phyloP scores from a whole-genome alignment of 2,113 vertebrate genomes.

The Polypterus bichir region DNA sequence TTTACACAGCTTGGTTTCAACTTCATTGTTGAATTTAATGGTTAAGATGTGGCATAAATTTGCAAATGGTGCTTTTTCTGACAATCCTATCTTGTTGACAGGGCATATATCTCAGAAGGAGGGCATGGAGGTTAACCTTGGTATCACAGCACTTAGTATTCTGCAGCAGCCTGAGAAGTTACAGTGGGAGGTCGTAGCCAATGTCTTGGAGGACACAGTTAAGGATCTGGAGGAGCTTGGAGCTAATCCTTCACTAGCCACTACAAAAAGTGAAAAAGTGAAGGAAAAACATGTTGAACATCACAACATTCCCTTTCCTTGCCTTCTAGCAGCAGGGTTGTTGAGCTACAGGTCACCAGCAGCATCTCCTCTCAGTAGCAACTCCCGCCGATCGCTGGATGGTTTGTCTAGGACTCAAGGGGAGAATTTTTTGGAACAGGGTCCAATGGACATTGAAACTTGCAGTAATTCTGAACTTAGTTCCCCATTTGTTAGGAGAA shows the following conservation, averaged over 20 bases:
- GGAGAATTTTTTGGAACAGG: slow-evolving; percentile 75
- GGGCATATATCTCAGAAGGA: slow-evolving; percentile 89
- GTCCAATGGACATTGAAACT: slow-evolving; percentile 88
- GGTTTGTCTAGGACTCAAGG: slow-evolving; percentile 81
- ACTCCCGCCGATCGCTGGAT: slow-evolving; percentile 69
- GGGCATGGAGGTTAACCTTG: slow-evolving; percentile 83
- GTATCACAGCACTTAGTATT: slow-evolving; percentile 84
- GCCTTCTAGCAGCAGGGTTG: slow-evolving; percentile 86
- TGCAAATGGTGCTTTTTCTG: slow-evolving; percentile 9
- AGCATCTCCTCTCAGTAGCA: slow-evolving; percentile 66
- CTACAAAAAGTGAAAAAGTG: slow-evolving; percentile 78
- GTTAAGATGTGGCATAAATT: no score
- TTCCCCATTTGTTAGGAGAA: slow-evolving; percentile 77
- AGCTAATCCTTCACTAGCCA: slow-evolving; percentile 73
- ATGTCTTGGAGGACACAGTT: slow-evolving; percentile 91
- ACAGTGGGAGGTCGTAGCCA: slow-evolving; percentile 96
- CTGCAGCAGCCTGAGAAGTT: slow-evolving; percentile 96
- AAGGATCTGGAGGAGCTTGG: slow-evolving; percentile 96
- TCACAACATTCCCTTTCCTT: slow-evolving; percentile 97
- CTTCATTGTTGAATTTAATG: no score
- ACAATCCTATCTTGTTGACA: slow-evolving; percentile 28
- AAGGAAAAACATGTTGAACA: slow-evolving; percentile 87
- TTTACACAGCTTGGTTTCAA: no score
- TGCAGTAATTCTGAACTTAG: slow-evolving; percentile 75
- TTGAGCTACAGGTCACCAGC: slow-evolving; percentile 86